These are phyloP conservation scores for Anabacerthia variegaticeps DNA, from an alignment of 2,797 vertebrate species.

Conservation along the genomic window DNA sequence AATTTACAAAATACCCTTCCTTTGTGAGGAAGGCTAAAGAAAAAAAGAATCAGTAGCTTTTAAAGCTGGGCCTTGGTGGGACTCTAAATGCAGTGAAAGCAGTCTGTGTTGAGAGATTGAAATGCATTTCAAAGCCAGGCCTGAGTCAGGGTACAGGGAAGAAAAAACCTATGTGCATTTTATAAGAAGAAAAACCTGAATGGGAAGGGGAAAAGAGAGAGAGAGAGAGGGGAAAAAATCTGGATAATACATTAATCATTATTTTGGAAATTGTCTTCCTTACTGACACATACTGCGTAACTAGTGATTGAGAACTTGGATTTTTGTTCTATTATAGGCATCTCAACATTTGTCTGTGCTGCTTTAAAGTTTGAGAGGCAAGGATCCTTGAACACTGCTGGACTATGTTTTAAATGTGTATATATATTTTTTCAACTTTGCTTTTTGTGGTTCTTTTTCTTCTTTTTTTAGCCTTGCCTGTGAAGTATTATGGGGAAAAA, in stretches of 20 bases:
- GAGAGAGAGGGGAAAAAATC: slow-evolving; percentile 46
- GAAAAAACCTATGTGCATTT: slow-evolving; percentile 90
- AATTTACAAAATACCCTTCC: slow-evolving; percentile 99
- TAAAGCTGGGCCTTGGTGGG: slow-evolving; percentile 99
- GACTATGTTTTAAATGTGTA: slow-evolving; percentile 69
- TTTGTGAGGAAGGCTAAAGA: slow-evolving; percentile 99
- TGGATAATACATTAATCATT: slow-evolving; percentile 75
- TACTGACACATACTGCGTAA: slow-evolving; percentile 72
- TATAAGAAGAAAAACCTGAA: slow-evolving; percentile 85
- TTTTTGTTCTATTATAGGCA: slow-evolving; percentile 72
- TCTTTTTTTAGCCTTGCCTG: slow-evolving; percentile 59
- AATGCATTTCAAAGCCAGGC: slow-evolving; percentile 99
- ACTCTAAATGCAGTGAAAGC: slow-evolving; percentile 99
- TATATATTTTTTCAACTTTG: slow-evolving; percentile 71
- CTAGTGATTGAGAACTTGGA: slow-evolving; percentile 75
- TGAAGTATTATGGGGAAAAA: slow-evolving; percentile 68
- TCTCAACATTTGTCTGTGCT: slow-evolving; percentile 67
- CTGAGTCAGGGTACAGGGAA: slow-evolving; percentile 93
- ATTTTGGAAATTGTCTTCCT: slow-evolving; percentile 75
- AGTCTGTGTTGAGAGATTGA: slow-evolving; percentile 98
- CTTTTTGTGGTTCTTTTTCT: slow-evolving; percentile 55
- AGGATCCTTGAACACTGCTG: slow-evolving; percentile 73
- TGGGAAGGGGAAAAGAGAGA: slow-evolving; percentile 73
- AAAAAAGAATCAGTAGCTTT: slow-evolving; percentile 99
- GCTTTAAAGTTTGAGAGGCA: slow-evolving; percentile 76